A percentile compares a stretch with the other conserved stretches of the same genome.
These are phyloP conservation scores for Phalacrocorax aristotelis DNA, from an alignment of 2,113 vertebrate genomes.

Conservation along the genomic window DNA sequence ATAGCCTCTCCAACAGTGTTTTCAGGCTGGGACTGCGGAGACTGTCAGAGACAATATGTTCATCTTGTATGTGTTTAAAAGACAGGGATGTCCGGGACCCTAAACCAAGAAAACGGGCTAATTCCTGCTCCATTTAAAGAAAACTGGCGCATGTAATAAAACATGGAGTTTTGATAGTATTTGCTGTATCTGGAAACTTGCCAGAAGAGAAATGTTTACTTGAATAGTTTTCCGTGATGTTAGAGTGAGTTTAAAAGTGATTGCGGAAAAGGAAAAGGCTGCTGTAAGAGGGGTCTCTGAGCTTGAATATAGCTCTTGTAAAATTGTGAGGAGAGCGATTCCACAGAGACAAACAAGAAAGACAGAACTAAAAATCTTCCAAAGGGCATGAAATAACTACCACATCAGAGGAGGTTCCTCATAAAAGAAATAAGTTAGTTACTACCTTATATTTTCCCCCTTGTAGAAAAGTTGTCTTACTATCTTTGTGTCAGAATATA, in stretches of 20 bases:
- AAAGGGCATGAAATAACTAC: slow-evolving; percentile 28
- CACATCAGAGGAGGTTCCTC: slow-evolving; percentile 12
- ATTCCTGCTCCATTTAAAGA: slow-evolving; percentile 92
- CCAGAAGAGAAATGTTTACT: slow-evolving; percentile 61
- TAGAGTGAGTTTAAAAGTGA: slow-evolving; percentile 24
- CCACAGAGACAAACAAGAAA: background rate
- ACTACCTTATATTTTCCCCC: background rate
- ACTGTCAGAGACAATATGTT: slow-evolving; percentile 92
- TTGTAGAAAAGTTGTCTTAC: slow-evolving; percentile 55
- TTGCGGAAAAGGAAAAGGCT: slow-evolving; percentile 20
- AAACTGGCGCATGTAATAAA: background rate
- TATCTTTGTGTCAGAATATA: slow-evolving; percentile 64
- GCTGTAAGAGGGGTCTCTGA: slow-evolving; percentile 7
- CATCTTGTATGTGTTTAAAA: slow-evolving; percentile 81
- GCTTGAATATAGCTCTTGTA: background rate
- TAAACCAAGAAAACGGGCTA: slow-evolving; percentile 90
- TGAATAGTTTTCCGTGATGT: slow-evolving; percentile 46
- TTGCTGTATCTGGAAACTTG: slow-evolving; percentile 57
- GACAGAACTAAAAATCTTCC: slow-evolving; percentile 48
- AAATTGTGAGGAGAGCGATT: background rate
- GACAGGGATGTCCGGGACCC: slow-evolving; percentile 86
- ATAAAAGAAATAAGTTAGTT: slow-evolving; percentile 5
- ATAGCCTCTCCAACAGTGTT: slow-evolving; percentile 97
- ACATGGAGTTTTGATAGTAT: slow-evolving; percentile 1
- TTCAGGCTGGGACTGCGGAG: slow-evolving; percentile 94